Conservation (phyloP, 1,140 invertebrate species). For the Pygmarrhopalites habei region DNA sequence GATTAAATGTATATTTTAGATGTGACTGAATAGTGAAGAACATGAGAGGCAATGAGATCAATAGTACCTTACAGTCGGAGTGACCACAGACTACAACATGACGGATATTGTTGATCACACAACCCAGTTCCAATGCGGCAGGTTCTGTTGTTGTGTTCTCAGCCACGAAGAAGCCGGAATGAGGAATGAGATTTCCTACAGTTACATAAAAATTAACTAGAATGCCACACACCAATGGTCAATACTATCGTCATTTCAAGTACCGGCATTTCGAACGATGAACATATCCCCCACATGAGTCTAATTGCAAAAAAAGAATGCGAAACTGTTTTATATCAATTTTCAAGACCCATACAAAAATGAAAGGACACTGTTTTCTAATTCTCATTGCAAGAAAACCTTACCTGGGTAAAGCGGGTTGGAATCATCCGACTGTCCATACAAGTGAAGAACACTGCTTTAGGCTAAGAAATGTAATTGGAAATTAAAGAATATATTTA, state of each 20-base stretch:
- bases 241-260: no score
- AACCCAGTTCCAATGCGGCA: slow-evolving; percentile 86
- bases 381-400: no score
- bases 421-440: slow-evolving; percentile 96
- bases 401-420: slow-evolving; percentile 88
- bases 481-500: no score
- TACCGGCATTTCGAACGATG: slow-evolving; percentile 89
- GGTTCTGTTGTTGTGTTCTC: slow-evolving; percentile 87
- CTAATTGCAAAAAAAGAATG: no score
- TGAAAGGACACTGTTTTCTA: no score
- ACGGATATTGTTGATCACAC: slow-evolving; percentile 82
- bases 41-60: no score
- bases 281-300: slow-evolving; percentile 97
- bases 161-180: slow-evolving; percentile 77
- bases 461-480: slow-evolving; percentile 65
- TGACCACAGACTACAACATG: slow-evolving; percentile 94
- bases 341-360: no score
- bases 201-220: no score
- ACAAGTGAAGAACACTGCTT: slow-evolving; percentile 93
- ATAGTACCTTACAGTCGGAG: slow-evolving; percentile 87
- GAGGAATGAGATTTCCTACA: slow-evolving; percentile 86
- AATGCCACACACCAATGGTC: no score
- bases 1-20: no score
- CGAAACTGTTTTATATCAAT: no score
- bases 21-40: no score